Evolutionary conservation across 2,113 vertebrate genomes (phyloP).

Genomic region (Istiophorus platypterus): DNA sequence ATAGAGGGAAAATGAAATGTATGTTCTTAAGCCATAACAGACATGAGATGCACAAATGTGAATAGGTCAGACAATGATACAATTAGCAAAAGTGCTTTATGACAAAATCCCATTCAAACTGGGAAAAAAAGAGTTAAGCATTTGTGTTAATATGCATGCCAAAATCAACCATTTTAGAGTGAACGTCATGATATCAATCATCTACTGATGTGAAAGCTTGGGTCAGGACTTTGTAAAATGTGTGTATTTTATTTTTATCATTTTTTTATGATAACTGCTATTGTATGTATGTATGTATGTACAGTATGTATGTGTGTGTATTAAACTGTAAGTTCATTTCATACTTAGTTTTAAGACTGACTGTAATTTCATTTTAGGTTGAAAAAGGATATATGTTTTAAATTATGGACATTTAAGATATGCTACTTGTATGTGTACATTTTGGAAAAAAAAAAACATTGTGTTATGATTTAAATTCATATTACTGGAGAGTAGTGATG

Average conservation of each 20-base stretch:
- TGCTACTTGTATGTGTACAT: slow-evolving; percentile 88
- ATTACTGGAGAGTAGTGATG: slow-evolving; percentile 82
- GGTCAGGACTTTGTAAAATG: slow-evolving; percentile 86
- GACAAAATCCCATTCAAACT: slow-evolving; percentile 72
- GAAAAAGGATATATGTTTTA: slow-evolving; percentile 84
- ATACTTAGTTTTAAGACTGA: slow-evolving; percentile 84
- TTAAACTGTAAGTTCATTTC: slow-evolving; percentile 87
- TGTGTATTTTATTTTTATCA: slow-evolving; percentile 87
- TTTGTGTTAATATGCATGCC: slow-evolving; percentile 85
- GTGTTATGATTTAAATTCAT: slow-evolving; percentile 86
- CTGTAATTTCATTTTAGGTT: slow-evolving; percentile 85
- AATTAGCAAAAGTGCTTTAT: slow-evolving; percentile 77
- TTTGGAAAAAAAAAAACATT: slow-evolving; percentile 79
- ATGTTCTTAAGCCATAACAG: slow-evolving; percentile 85
- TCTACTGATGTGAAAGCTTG: slow-evolving; percentile 79
- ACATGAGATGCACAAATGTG: slow-evolving; percentile 76
- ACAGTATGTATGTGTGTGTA: slow-evolving; percentile 79
- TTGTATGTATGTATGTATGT: slow-evolving; percentile 78
- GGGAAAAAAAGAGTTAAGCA: slow-evolving; percentile 69
- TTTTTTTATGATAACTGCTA: slow-evolving; percentile 86
- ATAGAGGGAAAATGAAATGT: slow-evolving; percentile 50
- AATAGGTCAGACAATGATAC: slow-evolving; percentile 75
- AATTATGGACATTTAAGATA: slow-evolving; percentile 85
- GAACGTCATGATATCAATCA: slow-evolving; percentile 79
- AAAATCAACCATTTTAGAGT: slow-evolving; percentile 81